Conservation (phyloP, 30 jellyfish, hydroid and myxozoan genomes). For the Chrysaora quinquecirrha region DNA sequence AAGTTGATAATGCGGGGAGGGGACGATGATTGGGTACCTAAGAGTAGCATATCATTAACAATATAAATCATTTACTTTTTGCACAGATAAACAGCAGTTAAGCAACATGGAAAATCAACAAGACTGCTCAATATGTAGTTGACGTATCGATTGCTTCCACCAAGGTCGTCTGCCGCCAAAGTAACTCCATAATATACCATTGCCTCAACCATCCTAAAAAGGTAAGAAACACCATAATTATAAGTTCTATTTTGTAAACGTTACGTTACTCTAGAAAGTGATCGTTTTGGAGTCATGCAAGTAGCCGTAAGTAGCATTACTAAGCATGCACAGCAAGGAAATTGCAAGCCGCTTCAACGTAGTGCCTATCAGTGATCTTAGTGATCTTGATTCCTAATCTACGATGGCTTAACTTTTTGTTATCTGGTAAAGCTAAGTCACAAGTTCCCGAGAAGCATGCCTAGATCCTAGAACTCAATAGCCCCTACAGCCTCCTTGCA, state of each 20-base stretch:
- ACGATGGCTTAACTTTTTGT: background rate
- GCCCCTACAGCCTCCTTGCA: too few species aligned
- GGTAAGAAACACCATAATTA: background rate
- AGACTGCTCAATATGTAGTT: constrained; percentile 41
- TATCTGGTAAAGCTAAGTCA: too few species aligned
- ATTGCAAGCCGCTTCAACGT: background rate
- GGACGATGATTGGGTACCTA: background rate
- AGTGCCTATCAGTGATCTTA: background rate
- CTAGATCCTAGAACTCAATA: too few species aligned
- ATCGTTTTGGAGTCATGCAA: background rate
- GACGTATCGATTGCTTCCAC: constrained; percentile 50
- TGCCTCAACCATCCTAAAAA: constrained; percentile 44
- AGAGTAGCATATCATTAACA: background rate
- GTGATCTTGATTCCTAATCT: background rate
- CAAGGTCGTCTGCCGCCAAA: constrained; percentile 75
- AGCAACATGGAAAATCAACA: constrained; percentile 52
- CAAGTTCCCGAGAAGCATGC: too few species aligned
- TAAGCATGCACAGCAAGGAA: background rate
- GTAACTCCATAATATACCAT: constrained; percentile 70
- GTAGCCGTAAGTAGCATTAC: background rate
- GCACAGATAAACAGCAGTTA: constrained; percentile 46
- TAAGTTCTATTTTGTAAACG: background rate
- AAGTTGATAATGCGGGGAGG: background rate
- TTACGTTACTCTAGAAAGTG: background rate
- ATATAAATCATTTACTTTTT: constrained; percentile 17